Percentiles rank a stretch among this genome's conserved stretches.
Evolutionary conservation across 2,797 vertebrate species (phyloP).

Genomic region (Menidia menidia): DNA sequence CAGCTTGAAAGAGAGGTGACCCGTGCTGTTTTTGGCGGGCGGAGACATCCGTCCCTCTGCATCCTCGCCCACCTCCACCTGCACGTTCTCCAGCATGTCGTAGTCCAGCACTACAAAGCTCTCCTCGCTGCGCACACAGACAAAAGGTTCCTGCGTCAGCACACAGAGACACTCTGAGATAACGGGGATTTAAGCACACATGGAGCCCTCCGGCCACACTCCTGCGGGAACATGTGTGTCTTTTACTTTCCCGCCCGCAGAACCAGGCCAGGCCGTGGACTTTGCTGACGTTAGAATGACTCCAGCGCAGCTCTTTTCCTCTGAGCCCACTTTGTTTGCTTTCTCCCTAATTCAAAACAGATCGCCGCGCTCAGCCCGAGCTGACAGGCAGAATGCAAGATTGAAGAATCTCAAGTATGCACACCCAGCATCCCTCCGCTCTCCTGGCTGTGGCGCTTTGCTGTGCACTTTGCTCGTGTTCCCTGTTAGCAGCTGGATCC

Average conservation of each 20-base stretch:
- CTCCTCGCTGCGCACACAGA: conserved; percentile 86
- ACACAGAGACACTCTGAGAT: not conserved
- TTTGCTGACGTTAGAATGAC: conserved; percentile 38
- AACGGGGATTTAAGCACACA: not conserved
- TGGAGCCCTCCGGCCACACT: conserved; percentile 16
- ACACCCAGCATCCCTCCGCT: conserved; percentile 44
- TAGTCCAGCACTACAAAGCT: conserved; percentile 93
- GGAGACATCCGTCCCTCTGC: conserved; percentile 57
- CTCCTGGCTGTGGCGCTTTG: conserved; percentile 37
- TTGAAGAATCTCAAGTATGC: conserved; percentile 76
- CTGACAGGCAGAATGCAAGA: conserved; percentile 61
- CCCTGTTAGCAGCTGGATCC: conserved; percentile 43
- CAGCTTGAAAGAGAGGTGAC: conserved; percentile 82
- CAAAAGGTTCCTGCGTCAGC: not conserved
- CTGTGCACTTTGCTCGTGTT: conserved; percentile 18
- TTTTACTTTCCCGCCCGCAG: conserved; percentile 18
- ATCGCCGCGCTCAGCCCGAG: conserved; percentile 49
- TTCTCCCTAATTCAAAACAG: conserved; percentile 73
- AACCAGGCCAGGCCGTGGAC: conserved; percentile 14
- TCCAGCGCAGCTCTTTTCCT: conserved; percentile 43
- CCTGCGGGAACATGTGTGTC: conserved; percentile 15
- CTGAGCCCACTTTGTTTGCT: conserved; percentile 67
- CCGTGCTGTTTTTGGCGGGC: conserved; percentile 62
- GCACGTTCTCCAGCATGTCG: conserved; percentile 87
- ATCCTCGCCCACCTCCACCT: conserved; percentile 81